Conservation (phyloP, 2,888 invertebrate genomes). For the Stratiomys singularior region DNA sequence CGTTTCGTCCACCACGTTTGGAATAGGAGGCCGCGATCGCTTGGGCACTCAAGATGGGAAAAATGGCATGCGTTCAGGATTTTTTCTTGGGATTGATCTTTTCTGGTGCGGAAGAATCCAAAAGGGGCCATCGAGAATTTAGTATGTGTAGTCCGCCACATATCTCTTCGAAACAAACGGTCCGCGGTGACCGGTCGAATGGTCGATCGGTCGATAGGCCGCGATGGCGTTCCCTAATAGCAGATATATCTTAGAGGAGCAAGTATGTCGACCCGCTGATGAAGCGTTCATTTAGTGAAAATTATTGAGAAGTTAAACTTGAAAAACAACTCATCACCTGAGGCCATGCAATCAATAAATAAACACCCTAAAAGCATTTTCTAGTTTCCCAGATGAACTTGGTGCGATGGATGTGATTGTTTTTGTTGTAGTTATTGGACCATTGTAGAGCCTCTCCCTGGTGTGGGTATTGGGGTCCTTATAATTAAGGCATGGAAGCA, state of each 20-base stretch:
- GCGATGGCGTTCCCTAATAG: neutral
- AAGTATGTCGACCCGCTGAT: neutral
- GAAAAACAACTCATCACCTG: conserved; percentile 22
- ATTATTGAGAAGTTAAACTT: conserved; percentile 17
- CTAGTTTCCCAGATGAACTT: conserved; percentile 46
- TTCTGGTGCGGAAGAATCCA: neutral
- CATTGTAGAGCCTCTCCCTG: neutral
- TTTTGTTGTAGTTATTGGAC: neutral
- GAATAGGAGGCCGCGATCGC: no score
- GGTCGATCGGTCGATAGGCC: conserved; percentile 1
- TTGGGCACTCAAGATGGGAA: no score
- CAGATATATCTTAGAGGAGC: conserved; percentile 4
- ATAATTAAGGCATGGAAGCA: neutral
- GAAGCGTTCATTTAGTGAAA: conserved; percentile 19
- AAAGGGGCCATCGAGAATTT: neutral
- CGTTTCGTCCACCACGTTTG: neutral
- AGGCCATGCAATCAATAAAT: conserved; percentile 6
- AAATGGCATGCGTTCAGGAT: no score
- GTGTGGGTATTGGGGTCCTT: neutral
- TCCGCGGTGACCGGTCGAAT: neutral
- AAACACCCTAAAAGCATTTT: conserved; percentile 52
- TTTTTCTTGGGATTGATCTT: neutral
- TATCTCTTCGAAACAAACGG: conserved; percentile 7
- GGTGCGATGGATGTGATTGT: neutral
- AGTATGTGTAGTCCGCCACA: neutral